Conservation (phyloP, 2,113 vertebrate genomes). For the Neoarius graeffei region DNA sequence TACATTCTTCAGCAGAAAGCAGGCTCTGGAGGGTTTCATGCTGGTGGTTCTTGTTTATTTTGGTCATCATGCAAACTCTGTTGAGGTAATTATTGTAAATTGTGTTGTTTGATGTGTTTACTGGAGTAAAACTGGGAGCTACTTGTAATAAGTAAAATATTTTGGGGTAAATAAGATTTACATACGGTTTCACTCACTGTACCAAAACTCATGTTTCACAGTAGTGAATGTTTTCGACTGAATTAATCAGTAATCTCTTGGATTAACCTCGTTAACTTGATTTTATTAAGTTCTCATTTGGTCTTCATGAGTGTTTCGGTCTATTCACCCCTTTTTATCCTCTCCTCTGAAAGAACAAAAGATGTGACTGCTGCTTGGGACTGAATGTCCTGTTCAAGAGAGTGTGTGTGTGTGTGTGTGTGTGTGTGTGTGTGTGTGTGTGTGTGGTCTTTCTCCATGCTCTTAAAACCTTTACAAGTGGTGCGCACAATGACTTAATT, state of each 20-base stretch:
- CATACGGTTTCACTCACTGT: background rate
- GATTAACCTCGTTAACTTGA: conserved; percentile 20
- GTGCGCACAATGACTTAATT: conserved; percentile 51
- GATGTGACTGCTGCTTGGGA: conserved; percentile 24
- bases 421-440: conserved; percentile 26
- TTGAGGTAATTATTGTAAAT: background rate
- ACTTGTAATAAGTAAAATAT: background rate
- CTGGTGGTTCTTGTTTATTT: background rate
- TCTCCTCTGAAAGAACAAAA: conserved; percentile 24
- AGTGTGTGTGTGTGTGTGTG: conserved; percentile 34
- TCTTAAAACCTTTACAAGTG: conserved; percentile 42
- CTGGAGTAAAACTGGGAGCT: background rate
- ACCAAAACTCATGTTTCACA: background rate
- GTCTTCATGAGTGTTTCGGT: conserved; percentile 2
- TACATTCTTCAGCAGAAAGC: background rate
- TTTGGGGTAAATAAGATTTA: background rate
- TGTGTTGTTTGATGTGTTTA: background rate
- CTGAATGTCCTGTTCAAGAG: conserved; percentile 28
- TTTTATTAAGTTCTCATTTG: conserved; percentile 30
- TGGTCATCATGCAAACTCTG: background rate
- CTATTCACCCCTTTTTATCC: conserved; percentile 35
- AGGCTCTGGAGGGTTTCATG: background rate
- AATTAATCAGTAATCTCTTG: conserved; percentile 4
- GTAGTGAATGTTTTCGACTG: background rate
- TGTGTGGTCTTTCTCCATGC: conserved; percentile 15